Conservation (phyloP, 2,888 invertebrate genomes). For the Drosophila ustulata region DNA sequence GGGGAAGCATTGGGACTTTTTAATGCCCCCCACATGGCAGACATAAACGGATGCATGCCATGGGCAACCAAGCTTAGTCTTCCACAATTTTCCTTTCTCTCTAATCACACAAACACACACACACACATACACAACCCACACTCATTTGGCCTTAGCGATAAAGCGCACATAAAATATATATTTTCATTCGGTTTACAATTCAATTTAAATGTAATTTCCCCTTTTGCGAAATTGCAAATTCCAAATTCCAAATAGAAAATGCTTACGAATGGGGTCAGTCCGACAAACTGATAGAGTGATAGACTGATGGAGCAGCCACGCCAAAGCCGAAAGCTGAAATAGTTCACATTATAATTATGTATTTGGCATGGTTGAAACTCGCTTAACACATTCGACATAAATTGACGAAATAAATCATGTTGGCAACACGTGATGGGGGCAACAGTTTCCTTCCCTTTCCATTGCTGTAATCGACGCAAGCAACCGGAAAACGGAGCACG, state of each 20-base stretch:
- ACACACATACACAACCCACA: neutral
- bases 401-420: constrained; percentile 81
- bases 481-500: constrained; percentile 34
- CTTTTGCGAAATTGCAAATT: constrained; percentile 62
- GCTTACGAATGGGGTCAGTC: constrained; percentile 10
- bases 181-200: constrained; percentile 69
- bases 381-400: constrained; percentile 64
- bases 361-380: constrained; percentile 63
- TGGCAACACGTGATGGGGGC: constrained; percentile 69
- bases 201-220: constrained; percentile 76
- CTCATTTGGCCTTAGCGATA: constrained; percentile 20
- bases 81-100: constrained; percentile 3
- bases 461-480: neutral
- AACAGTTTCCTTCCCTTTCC: constrained; percentile 14
- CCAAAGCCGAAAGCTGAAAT: constrained; percentile 49
- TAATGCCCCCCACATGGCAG: neutral
- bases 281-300: constrained; percentile 25
- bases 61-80: neutral
- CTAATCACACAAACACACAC: neutral
- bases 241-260: constrained; percentile 44
- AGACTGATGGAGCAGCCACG: constrained; percentile 29
- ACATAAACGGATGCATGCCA: constrained; percentile 24
- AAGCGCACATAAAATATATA: constrained; percentile 36
- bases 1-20: neutral
- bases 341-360: constrained; percentile 62